Base-by-base conservation (phyloP, 2,888 invertebrate genomes). In the Hydriomena furcata region DNA sequence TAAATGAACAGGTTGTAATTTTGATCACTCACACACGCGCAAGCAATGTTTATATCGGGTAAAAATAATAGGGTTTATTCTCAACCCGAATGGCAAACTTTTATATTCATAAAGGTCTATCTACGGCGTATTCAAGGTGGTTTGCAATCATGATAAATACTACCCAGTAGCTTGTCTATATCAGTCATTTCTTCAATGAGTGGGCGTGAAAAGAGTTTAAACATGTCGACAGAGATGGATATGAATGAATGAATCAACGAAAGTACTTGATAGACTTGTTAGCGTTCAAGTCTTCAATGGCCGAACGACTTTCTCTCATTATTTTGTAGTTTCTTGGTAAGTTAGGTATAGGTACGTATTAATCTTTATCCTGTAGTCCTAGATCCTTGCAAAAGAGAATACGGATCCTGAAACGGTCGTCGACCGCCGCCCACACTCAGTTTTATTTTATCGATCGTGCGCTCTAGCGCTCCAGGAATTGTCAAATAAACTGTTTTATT, bases 351-450 rank as follows among this genome's bases (percentile, higher is more conserved):
- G 17, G 17, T 17, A 3, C 17, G 4, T 17, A 13, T 21, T 12
- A 11, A 17, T 20, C 24, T 28, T 28, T 28, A 40, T 40, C 40
- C 34, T 30, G 30, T 2, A 38, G 30, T 30, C 31, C 30, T 32
- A 50, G 43, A 41, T 41, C 49, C 55, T 50, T 52, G 38, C 48
- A 55, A 52, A 60, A 59, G 61, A 55, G 58, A 57, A 61, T 55
- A 55, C 47, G 52, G 55, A 47, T 55, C 65, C 66, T 64, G 62
- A 65, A 68, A 60, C 66, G 68, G 68, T 59, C 73, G 57, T 65
- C 67, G 72, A 73, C 74, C 74, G 68, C 71, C 72, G 65, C 71
- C 76, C 65, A 75, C 74, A 60, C 69, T 36, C 10, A 35, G 42
- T 40, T 48, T 34, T 52, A 50, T 42, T 54, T 53, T 72, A 76